These are phyloP conservation scores for Carassius auratus DNA, from an alignment of 2,113 vertebrate species.

Conservation along the genomic window DNA sequence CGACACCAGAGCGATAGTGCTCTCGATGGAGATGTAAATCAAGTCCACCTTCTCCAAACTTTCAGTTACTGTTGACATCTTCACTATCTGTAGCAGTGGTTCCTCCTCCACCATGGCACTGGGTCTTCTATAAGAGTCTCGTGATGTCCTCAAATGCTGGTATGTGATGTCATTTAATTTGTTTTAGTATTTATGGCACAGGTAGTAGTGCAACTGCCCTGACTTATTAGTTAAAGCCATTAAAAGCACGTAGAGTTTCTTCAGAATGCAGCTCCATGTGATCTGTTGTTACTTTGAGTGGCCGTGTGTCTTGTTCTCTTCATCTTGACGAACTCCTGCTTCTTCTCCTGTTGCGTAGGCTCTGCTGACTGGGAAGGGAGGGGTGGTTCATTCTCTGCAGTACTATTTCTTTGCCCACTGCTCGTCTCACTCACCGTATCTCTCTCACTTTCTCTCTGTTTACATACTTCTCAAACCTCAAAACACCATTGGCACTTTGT, in stretches of 20 bases:
- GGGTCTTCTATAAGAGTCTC: background rate
- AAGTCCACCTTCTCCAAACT: conserved; percentile 62
- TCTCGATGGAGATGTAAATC: conserved; percentile 77
- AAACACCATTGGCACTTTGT: background rate
- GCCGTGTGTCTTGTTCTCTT: background rate
- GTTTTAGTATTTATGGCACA: background rate
- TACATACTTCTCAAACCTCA: conserved; percentile 14
- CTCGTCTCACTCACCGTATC: conserved; percentile 8
- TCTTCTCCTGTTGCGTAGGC: conserved; percentile 9
- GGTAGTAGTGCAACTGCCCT: background rate
- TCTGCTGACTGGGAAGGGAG: conserved; percentile 39
- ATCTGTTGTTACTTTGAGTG: background rate
- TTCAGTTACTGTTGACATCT: conserved; percentile 62
- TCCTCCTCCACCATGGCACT: background rate
- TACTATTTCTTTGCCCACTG: conserved; percentile 32
- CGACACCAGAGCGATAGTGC: conserved; percentile 73
- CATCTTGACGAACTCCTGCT: conserved; percentile 25
- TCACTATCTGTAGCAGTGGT: background rate
- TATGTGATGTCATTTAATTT: background rate
- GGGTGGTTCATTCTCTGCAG: conserved; percentile 40
- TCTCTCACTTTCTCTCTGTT: conserved; percentile 34
- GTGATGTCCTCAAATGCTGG: background rate
- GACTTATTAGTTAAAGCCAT: background rate
- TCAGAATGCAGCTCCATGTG: background rate
- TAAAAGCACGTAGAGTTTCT: background rate